phyloP scores from a whole-genome alignment of 2,888 invertebrate species.

The Protodeltote pygarga region DNA sequence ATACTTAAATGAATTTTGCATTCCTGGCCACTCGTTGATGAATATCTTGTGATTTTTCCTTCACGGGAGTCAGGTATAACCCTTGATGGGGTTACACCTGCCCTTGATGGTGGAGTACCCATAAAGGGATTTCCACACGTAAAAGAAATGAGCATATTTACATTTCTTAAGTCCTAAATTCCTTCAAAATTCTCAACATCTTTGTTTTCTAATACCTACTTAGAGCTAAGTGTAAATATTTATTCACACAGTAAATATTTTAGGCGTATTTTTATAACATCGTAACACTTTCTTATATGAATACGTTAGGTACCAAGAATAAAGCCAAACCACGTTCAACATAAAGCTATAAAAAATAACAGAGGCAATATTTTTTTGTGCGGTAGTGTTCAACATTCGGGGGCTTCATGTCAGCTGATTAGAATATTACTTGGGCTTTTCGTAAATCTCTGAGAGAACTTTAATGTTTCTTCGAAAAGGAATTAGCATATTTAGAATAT shows the following conservation, averaged over 20 bases:
- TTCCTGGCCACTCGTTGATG: no score
- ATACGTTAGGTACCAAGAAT: constrained; percentile 15
- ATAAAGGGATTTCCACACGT: no score
- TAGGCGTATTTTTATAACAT: constrained; percentile 9
- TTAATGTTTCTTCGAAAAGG: constrained; percentile 9
- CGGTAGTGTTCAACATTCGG: constrained; percentile 21
- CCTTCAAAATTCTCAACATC: not conserved
- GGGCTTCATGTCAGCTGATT: constrained; percentile 9
- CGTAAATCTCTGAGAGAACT: constrained; percentile 22
- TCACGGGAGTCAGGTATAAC: no score
- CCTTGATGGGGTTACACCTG: no score
- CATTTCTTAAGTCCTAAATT: not conserved
- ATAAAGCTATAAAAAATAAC: constrained; percentile 35
- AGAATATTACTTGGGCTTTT: constrained; percentile 3
- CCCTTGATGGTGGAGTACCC: no score
- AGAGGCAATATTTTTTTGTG: constrained; percentile 32
- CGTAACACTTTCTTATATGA: constrained; percentile 11
- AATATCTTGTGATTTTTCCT: no score
- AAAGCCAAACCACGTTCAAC: constrained; percentile 27
- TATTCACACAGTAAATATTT: constrained; percentile 2
- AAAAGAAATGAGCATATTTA: no score
- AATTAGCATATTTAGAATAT: not conserved
- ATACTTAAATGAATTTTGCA: no score
- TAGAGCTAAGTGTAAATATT: no score
- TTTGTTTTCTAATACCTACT: not conserved